Evolutionary conservation across 2,113 vertebrate species (phyloP), one percentile per base, ranked within the genome.

Genomic region (Salvator merianae): DNA sequence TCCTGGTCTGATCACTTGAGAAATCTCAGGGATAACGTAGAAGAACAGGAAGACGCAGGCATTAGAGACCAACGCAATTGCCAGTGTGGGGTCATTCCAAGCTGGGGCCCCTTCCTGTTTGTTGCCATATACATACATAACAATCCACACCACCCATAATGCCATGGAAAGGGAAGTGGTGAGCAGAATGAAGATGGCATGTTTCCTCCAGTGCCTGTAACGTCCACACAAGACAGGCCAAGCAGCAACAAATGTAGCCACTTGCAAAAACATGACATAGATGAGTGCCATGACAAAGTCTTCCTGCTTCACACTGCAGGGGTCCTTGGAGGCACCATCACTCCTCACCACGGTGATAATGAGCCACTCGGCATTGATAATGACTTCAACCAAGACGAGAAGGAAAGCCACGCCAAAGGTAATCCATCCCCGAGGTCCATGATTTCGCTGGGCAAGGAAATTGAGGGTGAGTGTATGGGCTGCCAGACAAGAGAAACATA

Each of bases 351-450:
- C 89, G 0, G 99, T 99, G 91, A 99, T 97, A 86, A 99, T 95
- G 53, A 99, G 94, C 99, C 99, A 99, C 94, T 99, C 98, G 0
- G 97, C 85, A 74, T 99, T 99, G 94, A 99, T 97, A 91, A 99
- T 94, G 69, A 97, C 97, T 92, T 99, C 98, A 76, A 99, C 98
- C 8, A 97, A 91, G 92, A 96, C 93, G 1, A 99, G 94, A 3
- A 94, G 95, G 89, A 97, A 1, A 0, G 97, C 97, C 77, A 96
- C 95, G 0, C 94, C 81, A 77, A 97, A 97, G 1, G 97, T 81
- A 63, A 90, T 91, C 97, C 98, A 97, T 9, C 92, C 95, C 47
- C 83, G 94, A 0, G 97, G 97, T 0, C 93, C 97, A 0, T 53
- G 86, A 92, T 97, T 95, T 77, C 72, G 90, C 26, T 97, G 91